These are phyloP conservation scores for Paramisgurnus dabryanus DNA, from an alignment of 2,113 vertebrate genomes.

Conservation along the genomic window DNA sequence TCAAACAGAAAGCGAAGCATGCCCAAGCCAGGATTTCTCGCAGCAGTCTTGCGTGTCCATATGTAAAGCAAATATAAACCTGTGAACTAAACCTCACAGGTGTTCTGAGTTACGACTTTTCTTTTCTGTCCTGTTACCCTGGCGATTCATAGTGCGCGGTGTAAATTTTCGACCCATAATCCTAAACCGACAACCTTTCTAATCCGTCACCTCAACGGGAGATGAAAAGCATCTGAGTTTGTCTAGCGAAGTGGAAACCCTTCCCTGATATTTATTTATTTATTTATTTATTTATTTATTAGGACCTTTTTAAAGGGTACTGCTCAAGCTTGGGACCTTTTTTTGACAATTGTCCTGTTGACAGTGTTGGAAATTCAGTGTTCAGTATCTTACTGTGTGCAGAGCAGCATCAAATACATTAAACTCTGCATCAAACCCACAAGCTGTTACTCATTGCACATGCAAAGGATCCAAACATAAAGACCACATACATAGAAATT, in stretches of 20 bases:
- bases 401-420: too few relatives aligned
- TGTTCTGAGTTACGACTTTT: slow-evolving; percentile 44
- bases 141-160: background rate
- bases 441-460: background rate
- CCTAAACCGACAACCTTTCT: slow-evolving; percentile 30
- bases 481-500: background rate
- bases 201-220: background rate
- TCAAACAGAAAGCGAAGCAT: slow-evolving; percentile 13
- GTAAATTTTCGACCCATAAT: slow-evolving; percentile 40
- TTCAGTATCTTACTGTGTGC: too few relatives aligned
- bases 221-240: slow-evolving; percentile 46
- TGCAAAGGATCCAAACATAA: background rate
- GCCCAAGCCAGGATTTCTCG: slow-evolving; percentile 3
- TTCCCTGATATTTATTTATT: too few relatives aligned
- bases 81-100: slow-evolving; percentile 42
- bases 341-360: too few relatives aligned
- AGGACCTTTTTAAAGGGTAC: too few relatives aligned
- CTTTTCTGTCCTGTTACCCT: slow-evolving; percentile 21
- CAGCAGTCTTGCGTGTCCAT: slow-evolving; percentile 25
- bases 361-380: too few relatives aligned
- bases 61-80: slow-evolving; percentile 6
- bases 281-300: too few relatives aligned
- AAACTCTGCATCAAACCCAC: background rate
- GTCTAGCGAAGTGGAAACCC: slow-evolving; percentile 37
- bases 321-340: too few relatives aligned